Evolutionary conservation across 2,797 vertebrate species (phyloP).

Genomic region (Valencia hispanica): DNA sequence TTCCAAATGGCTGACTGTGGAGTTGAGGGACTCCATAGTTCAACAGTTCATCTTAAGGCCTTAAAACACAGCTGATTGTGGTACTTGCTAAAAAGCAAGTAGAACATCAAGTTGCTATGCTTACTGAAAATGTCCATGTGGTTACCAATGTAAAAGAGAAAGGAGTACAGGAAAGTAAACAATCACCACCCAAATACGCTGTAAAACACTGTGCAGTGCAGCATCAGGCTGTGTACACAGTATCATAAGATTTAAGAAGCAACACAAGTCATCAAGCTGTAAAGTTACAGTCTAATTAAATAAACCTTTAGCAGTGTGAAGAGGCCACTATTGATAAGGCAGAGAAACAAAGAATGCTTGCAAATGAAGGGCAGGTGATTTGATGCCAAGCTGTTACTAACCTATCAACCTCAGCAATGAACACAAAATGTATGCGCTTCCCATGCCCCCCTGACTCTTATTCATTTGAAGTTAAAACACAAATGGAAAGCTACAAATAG

Average conservation of each 20-base stretch:
- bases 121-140: slow-evolving; percentile 66
- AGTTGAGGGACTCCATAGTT: slow-evolving; percentile 58
- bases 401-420: slow-evolving; percentile 55
- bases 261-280: slow-evolving; percentile 45
- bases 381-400: slow-evolving; percentile 49
- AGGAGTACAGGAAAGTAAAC: slow-evolving; percentile 50
- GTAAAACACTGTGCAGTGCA: slow-evolving; percentile 42
- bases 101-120: slow-evolving; percentile 56
- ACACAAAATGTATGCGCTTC: slow-evolving; percentile 41
- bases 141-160: slow-evolving; percentile 63
- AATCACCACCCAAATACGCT: slow-evolving; percentile 38
- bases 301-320: slow-evolving; percentile 47
- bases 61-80: slow-evolving; percentile 54
- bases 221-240: slow-evolving; percentile 29
- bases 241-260: slow-evolving; percentile 44
- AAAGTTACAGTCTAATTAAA: slow-evolving; percentile 38
- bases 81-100: slow-evolving; percentile 61
- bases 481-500: slow-evolving; percentile 71
- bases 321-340: slow-evolving; percentile 53
- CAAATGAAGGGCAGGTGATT: slow-evolving; percentile 34
- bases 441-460: slow-evolving; percentile 53
- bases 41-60: slow-evolving; percentile 59
- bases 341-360: slow-evolving; percentile 32
- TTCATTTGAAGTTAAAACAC: slow-evolving; percentile 66
- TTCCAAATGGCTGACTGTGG: slow-evolving; percentile 40